Base-by-base conservation (phyloP, 2,113 vertebrate genomes). In the Lamprologus sp. region DNA sequence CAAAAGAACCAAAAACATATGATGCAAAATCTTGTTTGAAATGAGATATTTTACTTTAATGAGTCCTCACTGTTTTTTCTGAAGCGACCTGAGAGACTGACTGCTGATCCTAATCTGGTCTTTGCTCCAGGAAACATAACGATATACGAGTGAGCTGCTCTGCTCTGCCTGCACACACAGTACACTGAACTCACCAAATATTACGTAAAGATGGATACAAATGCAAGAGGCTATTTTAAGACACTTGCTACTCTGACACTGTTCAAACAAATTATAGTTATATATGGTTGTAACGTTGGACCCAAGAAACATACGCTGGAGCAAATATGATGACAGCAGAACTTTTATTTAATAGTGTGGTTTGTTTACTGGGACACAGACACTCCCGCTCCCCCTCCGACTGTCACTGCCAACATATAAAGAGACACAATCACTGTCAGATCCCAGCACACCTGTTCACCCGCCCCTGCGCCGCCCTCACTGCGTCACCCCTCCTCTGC, bases 101-200 rank as follows among this genome's bases (percentile, higher is more conserved):
- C 89, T 33, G 75, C 40, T 42, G 79, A 86, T 68, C 75, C 82
- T 82, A 84, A 89, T 87, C 70, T 80, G 73, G 82, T 81, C 60
- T 87, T 89, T 85, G 73, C 83, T 89, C 31, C 11, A 17, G 82
- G 84, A 63, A 77, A 89, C 54, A 77, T 58, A 83, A 79, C 51
- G 53, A 49, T 82, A 82, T 79, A 56, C 28, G 21, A 80, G 47
- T 7, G 14, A 83, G 81, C 23, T 5, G 23, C 21, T 79, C 60
- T 45, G 33, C 23, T 84, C 26, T 53, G 56, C 79, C 28, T 82
- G 35, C 75, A 28, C 49, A 28, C 88, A 80, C 79, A 87, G 42
- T 73, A 79, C 65, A 58, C 83, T 82, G 65, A 53, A 55, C 60
- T 11, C 28, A 19, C 70, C 53, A 56, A 63, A 45, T 58, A 23